A percentile compares a stretch with the other conserved stretches of the same genome.
Conservation (phyloP, 2,888 invertebrate species). For the Resseliella maxima region DNA sequence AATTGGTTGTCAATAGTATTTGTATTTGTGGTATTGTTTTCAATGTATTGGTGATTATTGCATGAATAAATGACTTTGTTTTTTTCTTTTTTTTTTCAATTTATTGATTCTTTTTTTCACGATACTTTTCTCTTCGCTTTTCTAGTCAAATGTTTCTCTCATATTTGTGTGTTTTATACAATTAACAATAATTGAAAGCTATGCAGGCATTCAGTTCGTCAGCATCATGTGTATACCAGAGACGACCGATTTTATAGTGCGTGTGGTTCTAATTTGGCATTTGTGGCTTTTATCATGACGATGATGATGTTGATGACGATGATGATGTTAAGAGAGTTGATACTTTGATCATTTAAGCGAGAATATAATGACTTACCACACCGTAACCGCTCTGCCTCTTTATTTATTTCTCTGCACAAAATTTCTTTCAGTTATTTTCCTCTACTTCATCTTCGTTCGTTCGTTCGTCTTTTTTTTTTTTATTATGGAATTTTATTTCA, state of each 20-base stretch:
- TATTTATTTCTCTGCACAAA: not conserved
- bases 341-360: conserved; percentile 50
- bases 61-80: not conserved
- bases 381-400: conserved; percentile 29
- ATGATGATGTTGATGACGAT: not conserved
- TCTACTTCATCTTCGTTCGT: not conserved
- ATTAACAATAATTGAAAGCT: not conserved
- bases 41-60: not conserved
- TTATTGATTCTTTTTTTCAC: no score
- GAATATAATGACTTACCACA: conserved; percentile 31
- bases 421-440: not conserved
- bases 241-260: conserved; percentile 42
- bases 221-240: not conserved
- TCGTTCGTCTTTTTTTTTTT: not conserved
- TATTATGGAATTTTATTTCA: not conserved
- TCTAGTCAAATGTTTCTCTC: not conserved
- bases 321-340: conserved; percentile 42
- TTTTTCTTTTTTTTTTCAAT: not conserved
- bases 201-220: not conserved
- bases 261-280: conserved; percentile 18
- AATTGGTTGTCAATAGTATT: not conserved
- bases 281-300: conserved; percentile 45
- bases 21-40: conserved; percentile 16
- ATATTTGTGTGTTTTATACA: not conserved
- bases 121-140: not conserved